Evolutionary conservation across 2,797 vertebrate genomes (phyloP).

Genomic region (Argyrosomus regius): DNA sequence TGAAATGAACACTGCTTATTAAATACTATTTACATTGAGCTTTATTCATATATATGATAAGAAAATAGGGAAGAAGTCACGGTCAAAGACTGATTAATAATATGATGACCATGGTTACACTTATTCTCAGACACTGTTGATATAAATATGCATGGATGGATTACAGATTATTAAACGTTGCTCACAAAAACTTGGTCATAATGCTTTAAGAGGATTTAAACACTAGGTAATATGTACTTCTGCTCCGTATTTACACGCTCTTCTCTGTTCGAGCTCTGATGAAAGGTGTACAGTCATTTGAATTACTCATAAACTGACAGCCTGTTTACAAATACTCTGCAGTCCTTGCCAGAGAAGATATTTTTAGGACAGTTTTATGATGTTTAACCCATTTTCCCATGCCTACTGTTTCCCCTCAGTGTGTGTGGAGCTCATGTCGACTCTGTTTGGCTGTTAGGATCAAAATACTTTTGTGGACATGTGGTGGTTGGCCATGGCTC

Average conservation of each 20-base stretch:
- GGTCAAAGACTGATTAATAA: not conserved
- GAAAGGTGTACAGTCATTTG: slow-evolving; percentile 16
- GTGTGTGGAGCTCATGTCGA: not conserved
- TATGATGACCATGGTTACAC: not conserved
- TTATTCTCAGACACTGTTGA: slow-evolving; percentile 16
- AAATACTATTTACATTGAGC: not conserved
- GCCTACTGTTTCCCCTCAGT: not conserved
- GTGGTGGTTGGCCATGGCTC: not conserved
- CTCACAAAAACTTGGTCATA: not conserved
- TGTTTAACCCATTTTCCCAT: slow-evolving; percentile 6
- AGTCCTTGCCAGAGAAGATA: not conserved
- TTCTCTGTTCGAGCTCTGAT: not conserved
- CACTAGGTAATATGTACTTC: slow-evolving; percentile 2
- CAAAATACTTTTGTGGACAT: not conserved
- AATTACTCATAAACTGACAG: slow-evolving; percentile 28
- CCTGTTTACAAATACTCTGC: slow-evolving; percentile 12
- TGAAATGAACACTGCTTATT: not conserved
- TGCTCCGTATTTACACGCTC: not conserved
- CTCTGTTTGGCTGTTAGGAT: not conserved
- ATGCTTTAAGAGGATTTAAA: slow-evolving; percentile 39
- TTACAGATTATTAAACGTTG: slow-evolving; percentile 20
- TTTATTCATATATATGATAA: not conserved
- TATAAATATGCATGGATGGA: slow-evolving; percentile 25
- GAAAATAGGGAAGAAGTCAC: not conserved
- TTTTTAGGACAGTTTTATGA: slow-evolving; percentile 15